Evolutionary conservation across 2,888 invertebrate genomes (phyloP).

Genomic region (Junonia oenone): DNA sequence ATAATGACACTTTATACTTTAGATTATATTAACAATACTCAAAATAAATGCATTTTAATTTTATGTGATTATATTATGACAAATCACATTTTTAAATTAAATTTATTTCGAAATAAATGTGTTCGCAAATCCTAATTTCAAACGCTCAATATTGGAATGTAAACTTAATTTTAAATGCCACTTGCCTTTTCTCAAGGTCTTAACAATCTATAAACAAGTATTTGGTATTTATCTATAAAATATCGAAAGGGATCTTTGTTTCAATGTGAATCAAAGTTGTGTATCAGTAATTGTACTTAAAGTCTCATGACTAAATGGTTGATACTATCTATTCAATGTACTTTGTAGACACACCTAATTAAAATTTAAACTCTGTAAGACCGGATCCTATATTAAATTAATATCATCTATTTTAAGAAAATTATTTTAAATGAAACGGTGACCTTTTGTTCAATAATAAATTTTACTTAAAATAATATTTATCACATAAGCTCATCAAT

Average conservation of each 20-base stretch:
- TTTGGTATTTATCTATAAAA: conserved; percentile 10
- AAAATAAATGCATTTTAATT: background rate
- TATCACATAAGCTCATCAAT: background rate
- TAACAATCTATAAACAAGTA: conserved; percentile 20
- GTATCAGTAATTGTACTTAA: conserved; percentile 6
- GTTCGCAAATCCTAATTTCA: conserved; percentile 9
- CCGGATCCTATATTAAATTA: too few species aligned
- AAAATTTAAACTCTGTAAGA: too few species aligned
- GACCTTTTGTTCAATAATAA: too few species aligned
- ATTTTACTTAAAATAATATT: background rate
- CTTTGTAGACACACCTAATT: background rate
- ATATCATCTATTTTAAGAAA: too few species aligned
- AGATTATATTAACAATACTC: background rate
- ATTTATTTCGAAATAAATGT: background rate
- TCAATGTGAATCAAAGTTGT: background rate
- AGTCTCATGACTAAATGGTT: conserved; percentile 19
- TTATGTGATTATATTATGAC: background rate
- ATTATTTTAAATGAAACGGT: too few species aligned
- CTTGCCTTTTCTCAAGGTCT: conserved; percentile 22
- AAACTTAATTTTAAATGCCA: conserved; percentile 24
- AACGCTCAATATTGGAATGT: conserved; percentile 16
- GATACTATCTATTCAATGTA: background rate
- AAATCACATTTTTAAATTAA: background rate
- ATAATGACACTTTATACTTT: background rate
- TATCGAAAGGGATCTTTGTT: conserved; percentile 16